Evolutionary conservation across 2,113 vertebrate genomes (phyloP), one percentile per base, ranked within the genome.

Genomic region (Tetrao urogallus): DNA sequence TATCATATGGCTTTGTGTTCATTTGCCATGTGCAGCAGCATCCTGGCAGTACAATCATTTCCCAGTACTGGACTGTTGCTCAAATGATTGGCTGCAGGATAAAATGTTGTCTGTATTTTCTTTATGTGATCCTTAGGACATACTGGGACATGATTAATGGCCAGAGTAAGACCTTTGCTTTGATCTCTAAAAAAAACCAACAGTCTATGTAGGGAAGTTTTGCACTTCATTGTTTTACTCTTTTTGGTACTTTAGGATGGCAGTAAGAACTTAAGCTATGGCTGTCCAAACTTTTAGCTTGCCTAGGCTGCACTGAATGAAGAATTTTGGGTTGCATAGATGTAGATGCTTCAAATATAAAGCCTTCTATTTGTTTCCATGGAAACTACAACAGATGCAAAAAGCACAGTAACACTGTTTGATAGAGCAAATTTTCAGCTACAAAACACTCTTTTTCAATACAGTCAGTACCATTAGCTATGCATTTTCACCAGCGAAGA

Each of bases 181-280:
- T 61, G 43, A 24, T 56, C 32, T 75, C 28, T 36, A 79, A 38
- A 61, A 79, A 40, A 17, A 20, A 17, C 40, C 40, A 15, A 43
- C 54, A 69, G 2, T 48, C n/a, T 15, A 57, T 21, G 25, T 42
- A 60, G 32, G 19, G 54, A 58, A 42, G 7, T 67, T 78, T 45
- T 34, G 22, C 24, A 42, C 34, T 60, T 87, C 45, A 6, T 24
- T 19, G 71, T 82, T 86, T 32, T 78, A 4, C 43, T 75, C 69
- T 43, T 15, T 47, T 6, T 38, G 4, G 8, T 65, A 12, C 16
- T 60, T 89, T 57, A 43, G 13, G 47, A 0, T 0, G 4, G 12
- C 13, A 25, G 16, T 6, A 27, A 22, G 14, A 36, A 34, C 50
- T 52, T 27, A 52, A 25, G 12, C 50, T 24, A 52, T 52, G 50